phyloP scores from a whole-genome alignment of 2,113 vertebrate genomes.

The Perca fluviatilis region DNA sequence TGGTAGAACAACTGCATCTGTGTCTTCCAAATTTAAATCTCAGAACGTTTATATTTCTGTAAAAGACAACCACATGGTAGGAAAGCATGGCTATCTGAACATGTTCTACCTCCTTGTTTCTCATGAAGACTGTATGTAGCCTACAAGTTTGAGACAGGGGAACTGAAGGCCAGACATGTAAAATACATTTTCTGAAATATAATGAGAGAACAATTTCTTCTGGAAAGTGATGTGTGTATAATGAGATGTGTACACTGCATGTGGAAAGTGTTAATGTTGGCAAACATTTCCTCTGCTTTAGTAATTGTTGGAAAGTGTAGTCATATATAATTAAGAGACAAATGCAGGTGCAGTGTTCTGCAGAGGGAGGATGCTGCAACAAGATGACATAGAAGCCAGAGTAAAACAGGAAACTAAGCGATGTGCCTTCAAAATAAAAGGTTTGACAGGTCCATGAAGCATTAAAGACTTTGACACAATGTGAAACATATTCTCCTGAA shows the following conservation, averaged over 20 bases:
- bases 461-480: background rate
- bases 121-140: background rate
- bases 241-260: no score
- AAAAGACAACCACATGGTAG: background rate
- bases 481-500: background rate
- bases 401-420: background rate
- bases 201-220: background rate
- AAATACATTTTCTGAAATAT: background rate
- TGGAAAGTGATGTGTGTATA: background rate
- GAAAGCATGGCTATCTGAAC: background rate
- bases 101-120: background rate
- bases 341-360: background rate
- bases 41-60: background rate
- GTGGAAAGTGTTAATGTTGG: background rate
- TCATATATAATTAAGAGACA: background rate
- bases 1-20: background rate
- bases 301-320: background rate
- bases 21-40: background rate
- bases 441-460: background rate
- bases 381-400: background rate
- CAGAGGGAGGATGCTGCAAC: background rate
- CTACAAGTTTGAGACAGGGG: background rate
- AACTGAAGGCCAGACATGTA: background rate
- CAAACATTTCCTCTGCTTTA: background rate
- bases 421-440: conserved; percentile 22